A percentile compares a stretch with the other conserved stretches of the same genome.
phyloP scores from a whole-genome alignment of 1,140 invertebrate genomes.

The Antheraea mylitta region DNA sequence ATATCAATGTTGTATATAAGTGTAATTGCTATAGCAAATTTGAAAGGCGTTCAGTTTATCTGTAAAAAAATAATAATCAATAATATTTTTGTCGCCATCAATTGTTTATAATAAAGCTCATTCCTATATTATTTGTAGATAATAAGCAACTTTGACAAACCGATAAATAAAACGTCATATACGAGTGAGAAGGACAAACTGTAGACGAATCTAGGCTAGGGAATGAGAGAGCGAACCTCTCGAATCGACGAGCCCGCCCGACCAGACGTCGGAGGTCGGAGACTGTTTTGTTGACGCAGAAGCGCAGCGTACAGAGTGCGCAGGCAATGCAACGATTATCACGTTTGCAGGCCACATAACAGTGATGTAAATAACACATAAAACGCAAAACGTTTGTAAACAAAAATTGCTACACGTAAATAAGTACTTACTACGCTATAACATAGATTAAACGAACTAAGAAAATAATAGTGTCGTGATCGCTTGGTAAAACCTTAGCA shows the following conservation, averaged over 20 bases:
- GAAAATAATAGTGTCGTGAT: slow-evolving; percentile 42
- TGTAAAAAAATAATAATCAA: neutral
- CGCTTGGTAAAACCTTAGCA: slow-evolving; percentile 48
- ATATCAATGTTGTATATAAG: neutral
- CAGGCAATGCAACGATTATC: slow-evolving; percentile 72
- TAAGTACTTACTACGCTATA: slow-evolving; percentile 41
- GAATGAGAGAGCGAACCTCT: slow-evolving; percentile 53
- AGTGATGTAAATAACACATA: slow-evolving; percentile 76
- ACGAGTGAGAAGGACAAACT: slow-evolving; percentile 41
- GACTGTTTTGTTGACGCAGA: slow-evolving; percentile 72
- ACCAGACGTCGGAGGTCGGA: slow-evolving; percentile 17
- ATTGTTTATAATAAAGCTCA: neutral
- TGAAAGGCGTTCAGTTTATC: neutral
- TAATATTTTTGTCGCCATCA: no score
- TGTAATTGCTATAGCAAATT: slow-evolving; percentile 1
- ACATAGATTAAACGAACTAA: slow-evolving; percentile 27
- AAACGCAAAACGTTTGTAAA: slow-evolving; percentile 60
- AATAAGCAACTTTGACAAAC: slow-evolving; percentile 34
- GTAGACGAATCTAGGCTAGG: slow-evolving; percentile 29
- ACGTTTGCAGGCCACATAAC: slow-evolving; percentile 66
- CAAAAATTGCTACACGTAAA: slow-evolving; percentile 44
- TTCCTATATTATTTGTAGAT: neutral
- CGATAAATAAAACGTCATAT: slow-evolving; percentile 43
- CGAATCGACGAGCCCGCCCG: slow-evolving; percentile 44
- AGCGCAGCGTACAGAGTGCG: slow-evolving; percentile 69